Conservation (phyloP, 2,888 invertebrate species). For the Balanococcus diminutus region DNA sequence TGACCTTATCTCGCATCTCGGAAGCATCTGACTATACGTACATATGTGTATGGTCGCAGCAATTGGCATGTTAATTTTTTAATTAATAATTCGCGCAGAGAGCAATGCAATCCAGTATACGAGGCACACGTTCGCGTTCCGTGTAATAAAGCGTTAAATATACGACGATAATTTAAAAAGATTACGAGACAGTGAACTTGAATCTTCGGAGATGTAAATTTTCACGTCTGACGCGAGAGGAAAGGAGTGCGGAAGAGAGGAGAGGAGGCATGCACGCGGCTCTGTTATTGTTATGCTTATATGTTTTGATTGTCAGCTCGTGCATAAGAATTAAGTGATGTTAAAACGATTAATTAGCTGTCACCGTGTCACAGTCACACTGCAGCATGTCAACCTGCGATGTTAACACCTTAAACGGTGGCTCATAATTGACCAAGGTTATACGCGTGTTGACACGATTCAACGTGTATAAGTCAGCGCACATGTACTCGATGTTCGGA, state of each 20-base stretch:
- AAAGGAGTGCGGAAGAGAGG: too few species aligned
- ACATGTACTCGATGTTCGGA: not conserved
- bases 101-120: too few species aligned
- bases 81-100: not conserved
- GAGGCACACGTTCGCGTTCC: not conserved
- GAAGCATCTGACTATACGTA: too few species aligned
- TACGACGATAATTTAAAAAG: not conserved
- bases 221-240: too few species aligned
- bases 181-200: not conserved
- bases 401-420: not conserved
- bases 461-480: not conserved
- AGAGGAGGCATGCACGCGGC: not conserved
- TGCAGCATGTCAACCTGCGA: not conserved
- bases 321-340: not conserved
- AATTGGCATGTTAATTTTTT: conserved; percentile 20
- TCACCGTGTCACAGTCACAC: not conserved
- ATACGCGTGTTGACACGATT: not conserved
- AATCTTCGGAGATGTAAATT: not conserved
- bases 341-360: conserved; percentile 11
- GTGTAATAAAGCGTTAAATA: not conserved
- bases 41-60: too few species aligned
- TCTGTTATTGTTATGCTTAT: not conserved
- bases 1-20: conserved; percentile 34
- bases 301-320: not conserved
- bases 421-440: not conserved